These are phyloP conservation scores for Sminthurides bifidus DNA, from an alignment of 1,140 invertebrate species.

Conservation along the genomic window DNA sequence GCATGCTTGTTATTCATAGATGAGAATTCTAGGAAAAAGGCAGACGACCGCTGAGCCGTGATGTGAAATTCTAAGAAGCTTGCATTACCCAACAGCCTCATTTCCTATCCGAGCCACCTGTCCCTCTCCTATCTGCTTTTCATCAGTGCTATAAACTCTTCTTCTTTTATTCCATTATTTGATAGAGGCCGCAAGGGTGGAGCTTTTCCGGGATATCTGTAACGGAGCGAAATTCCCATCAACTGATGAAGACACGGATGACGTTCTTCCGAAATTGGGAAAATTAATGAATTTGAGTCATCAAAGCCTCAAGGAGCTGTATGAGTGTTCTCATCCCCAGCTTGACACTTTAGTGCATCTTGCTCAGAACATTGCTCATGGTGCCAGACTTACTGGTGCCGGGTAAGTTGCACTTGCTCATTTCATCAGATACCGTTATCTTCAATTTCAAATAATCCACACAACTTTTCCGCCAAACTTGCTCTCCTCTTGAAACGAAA, in stretches of 20 bases:
- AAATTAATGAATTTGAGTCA: constrained; percentile 82
- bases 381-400: constrained; percentile 84
- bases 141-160: too few species aligned
- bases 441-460: not conserved
- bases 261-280: constrained; percentile 53
- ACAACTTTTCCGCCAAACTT: not conserved
- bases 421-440: not conserved
- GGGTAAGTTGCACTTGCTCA: constrained; percentile 52
- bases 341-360: constrained; percentile 72
- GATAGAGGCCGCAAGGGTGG: constrained; percentile 66
- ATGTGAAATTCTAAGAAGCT: too few species aligned
- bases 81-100: too few species aligned
- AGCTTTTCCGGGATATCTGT: constrained; percentile 58
- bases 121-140: too few species aligned
- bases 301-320: constrained; percentile 65
- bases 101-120: too few species aligned
- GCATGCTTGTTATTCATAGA: too few species aligned
- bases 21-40: too few species aligned
- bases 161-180: too few species aligned
- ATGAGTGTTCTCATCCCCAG: constrained; percentile 86
- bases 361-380: constrained; percentile 57
- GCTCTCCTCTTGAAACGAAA: not conserved
- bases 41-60: too few species aligned
- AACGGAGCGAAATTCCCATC: constrained; percentile 38
- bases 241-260: constrained; percentile 40